Conservation (phyloP, 2,888 invertebrate genomes). For the Ferdinandea cuprea region DNA sequence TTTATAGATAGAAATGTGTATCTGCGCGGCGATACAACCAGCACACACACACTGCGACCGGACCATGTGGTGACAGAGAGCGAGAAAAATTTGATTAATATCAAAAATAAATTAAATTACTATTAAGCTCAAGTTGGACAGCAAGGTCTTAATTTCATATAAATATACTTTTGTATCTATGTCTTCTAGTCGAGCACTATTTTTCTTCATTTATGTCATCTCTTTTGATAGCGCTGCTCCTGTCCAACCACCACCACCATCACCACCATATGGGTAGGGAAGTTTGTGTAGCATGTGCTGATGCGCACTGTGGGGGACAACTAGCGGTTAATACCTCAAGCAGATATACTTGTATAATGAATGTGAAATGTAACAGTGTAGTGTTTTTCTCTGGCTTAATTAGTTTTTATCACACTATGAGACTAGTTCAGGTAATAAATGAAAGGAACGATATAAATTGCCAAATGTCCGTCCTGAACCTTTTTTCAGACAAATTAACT, state of each 20-base stretch:
- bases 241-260: neutral
- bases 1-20: conserved; percentile 7
- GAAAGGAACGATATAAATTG: neutral
- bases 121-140: conserved; percentile 32
- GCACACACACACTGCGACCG: too few relatives aligned
- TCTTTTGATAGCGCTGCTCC: neutral
- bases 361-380: conserved; percentile 6
- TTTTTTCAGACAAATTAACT: neutral
- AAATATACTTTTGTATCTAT: conserved; percentile 17
- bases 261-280: conserved; percentile 11
- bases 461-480: too few relatives aligned
- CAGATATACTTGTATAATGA: too few relatives aligned
- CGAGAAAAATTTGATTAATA: conserved; percentile 37
- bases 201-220: conserved; percentile 54
- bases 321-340: conserved; percentile 23
- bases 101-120: conserved; percentile 53
- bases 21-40: neutral
- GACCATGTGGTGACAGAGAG: conserved; percentile 11
- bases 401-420: conserved; percentile 14
- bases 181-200: neutral
- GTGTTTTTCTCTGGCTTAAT: conserved; percentile 26
- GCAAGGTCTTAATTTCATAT: conserved; percentile 29
- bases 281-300: conserved; percentile 9
- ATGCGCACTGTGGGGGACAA: conserved; percentile 25
- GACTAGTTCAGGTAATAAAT: neutral